These are phyloP conservation scores for Amitus sp. DNA, from an alignment of 2,888 invertebrate species.

Conservation along the genomic window DNA sequence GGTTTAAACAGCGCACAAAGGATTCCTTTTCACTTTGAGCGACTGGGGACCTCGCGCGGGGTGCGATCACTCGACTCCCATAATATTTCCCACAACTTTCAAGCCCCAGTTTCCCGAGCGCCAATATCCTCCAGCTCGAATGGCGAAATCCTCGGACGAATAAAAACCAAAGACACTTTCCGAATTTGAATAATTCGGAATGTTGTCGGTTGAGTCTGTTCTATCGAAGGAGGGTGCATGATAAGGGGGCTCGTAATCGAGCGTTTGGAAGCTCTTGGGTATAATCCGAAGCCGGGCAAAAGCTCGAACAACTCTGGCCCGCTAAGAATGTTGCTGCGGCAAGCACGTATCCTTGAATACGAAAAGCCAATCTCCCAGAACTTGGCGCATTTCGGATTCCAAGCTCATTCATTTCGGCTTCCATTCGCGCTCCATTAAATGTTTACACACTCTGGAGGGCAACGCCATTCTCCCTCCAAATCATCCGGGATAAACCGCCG, in stretches of 20 bases:
- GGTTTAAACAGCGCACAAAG: too few relatives aligned
- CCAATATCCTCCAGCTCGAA: too few relatives aligned
- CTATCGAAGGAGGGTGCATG: slow-evolving; percentile 21
- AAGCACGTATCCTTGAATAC: slow-evolving; percentile 54
- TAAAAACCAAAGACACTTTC: neutral
- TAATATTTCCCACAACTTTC: too few relatives aligned
- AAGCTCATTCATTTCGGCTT: neutral
- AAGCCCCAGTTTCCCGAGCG: too few relatives aligned
- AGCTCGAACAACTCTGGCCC: slow-evolving; percentile 42
- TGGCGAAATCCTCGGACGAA: too few relatives aligned
- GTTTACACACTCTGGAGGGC: neutral
- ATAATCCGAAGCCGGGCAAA: slow-evolving; percentile 42
- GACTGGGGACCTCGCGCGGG: too few relatives aligned
- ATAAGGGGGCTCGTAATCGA: slow-evolving; percentile 37
- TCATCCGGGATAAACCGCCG: too few relatives aligned
- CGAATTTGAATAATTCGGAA: slow-evolving; percentile 2
- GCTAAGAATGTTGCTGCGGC: slow-evolving; percentile 51
- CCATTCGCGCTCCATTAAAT: slow-evolving; percentile 1
- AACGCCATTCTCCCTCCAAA: too few relatives aligned
- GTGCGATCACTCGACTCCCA: too few relatives aligned
- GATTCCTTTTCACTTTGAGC: too few relatives aligned
- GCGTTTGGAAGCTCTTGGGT: slow-evolving; percentile 47
- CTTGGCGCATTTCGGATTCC: slow-evolving; percentile 49
- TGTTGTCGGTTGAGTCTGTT: neutral
- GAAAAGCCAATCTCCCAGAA: slow-evolving; percentile 49